Percentiles rank a stretch among this genome's conserved stretches.
Evolutionary conservation across 2,113 vertebrate species (phyloP).

Genomic region (Otis tarda): DNA sequence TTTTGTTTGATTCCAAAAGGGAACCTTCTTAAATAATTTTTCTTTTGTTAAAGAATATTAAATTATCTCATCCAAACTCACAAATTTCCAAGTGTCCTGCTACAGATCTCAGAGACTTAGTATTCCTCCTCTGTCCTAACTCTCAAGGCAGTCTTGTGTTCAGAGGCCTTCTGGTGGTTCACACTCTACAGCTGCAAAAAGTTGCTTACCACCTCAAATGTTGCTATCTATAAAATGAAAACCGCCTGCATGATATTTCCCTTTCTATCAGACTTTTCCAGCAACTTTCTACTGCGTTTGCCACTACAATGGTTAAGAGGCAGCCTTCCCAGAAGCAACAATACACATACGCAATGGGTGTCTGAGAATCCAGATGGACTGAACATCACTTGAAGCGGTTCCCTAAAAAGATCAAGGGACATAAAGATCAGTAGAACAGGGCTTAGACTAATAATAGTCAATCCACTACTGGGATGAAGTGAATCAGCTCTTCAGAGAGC

Average conservation of each 20-base stretch:
- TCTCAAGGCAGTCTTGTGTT: background rate
- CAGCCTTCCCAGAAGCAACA: background rate
- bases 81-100: background rate
- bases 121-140: background rate
- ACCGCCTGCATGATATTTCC: background rate
- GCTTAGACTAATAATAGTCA: slow-evolving; percentile 14
- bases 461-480: background rate
- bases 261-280: background rate
- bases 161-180: background rate
- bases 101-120: background rate
- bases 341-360: accelerated
- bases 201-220: background rate
- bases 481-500: background rate
- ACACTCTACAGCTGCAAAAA: background rate
- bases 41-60: background rate
- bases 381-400: background rate
- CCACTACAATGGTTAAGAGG: background rate
- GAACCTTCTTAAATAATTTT: background rate
- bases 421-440: background rate
- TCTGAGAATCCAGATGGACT: background rate
- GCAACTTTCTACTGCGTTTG: background rate
- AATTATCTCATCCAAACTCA: background rate
- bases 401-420: slow-evolving; percentile 7
- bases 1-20: background rate
- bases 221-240: background rate